A percentile compares a stretch with the other conserved stretches of the same genome.
Conservation (phyloP, 2,888 invertebrate genomes). For the Epinotia bilunana region DNA sequence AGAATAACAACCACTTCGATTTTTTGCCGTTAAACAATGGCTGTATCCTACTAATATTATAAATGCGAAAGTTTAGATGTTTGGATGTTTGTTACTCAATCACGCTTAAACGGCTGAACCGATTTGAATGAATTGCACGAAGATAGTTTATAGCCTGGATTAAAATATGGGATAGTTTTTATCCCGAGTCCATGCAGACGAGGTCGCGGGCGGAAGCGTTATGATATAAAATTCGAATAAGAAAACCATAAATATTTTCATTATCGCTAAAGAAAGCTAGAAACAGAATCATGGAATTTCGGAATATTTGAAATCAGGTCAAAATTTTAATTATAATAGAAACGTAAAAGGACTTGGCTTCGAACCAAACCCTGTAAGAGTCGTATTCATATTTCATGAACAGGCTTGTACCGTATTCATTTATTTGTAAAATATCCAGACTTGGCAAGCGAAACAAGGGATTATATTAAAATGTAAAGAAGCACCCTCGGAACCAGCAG, state of each 20-base stretch:
- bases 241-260: not conserved
- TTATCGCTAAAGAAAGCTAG: not conserved
- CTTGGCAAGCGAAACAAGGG: slow-evolving; percentile 10
- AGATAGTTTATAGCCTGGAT: too few relatives aligned
- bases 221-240: not conserved
- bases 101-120: too few relatives aligned
- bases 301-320: not conserved
- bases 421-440: slow-evolving; percentile 13
- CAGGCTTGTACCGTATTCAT: slow-evolving; percentile 6
- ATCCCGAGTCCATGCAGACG: too few relatives aligned
- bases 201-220: too few relatives aligned
- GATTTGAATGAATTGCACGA: too few relatives aligned
- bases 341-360: slow-evolving; percentile 18
- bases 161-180: too few relatives aligned
- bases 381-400: slow-evolving; percentile 10
- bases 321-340: slow-evolving; percentile 2
- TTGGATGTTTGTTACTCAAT: too few relatives aligned
- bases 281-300: not conserved
- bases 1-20: too few relatives aligned
- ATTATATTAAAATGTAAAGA: slow-evolving; percentile 1
- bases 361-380: slow-evolving; percentile 14
- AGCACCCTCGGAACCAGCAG: not conserved
- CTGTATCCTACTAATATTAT: too few relatives aligned
- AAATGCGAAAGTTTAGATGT: too few relatives aligned
- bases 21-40: too few relatives aligned